Percentiles rank a stretch among this genome's conserved stretches.
Conservation (phyloP, 2,113 vertebrate genomes). For the Tiliqua scincoides region DNA sequence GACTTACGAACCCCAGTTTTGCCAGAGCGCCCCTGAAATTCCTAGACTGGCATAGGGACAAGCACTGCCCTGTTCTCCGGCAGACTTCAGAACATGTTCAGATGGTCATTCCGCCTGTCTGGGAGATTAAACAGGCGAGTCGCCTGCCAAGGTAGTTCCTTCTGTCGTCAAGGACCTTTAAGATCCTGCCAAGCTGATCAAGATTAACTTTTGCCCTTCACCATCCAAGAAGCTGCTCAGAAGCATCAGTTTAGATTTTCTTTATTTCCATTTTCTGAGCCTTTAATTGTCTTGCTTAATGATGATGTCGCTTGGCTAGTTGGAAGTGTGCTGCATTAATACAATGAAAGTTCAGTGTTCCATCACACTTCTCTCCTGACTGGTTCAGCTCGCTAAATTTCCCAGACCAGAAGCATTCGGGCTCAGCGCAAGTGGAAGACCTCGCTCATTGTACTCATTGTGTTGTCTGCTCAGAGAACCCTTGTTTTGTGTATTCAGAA, state of each 20-base stretch:
- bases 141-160: not conserved
- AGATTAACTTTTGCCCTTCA: constrained; percentile 39
- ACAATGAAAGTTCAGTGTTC: constrained; percentile 9
- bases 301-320: constrained; percentile 44
- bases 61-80: not conserved
- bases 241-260: constrained; percentile 47
- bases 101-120: not conserved
- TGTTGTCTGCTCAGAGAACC: not conserved
- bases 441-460: not conserved
- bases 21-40: not conserved
- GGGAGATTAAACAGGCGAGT: not conserved
- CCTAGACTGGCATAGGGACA: not conserved
- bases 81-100: not conserved
- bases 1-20: not conserved
- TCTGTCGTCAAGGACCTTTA: not conserved
- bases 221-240: constrained; percentile 13
- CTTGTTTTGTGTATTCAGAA: not conserved
- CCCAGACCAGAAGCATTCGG: constrained; percentile 33
- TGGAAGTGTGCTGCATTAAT: constrained; percentile 16
- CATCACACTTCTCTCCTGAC: constrained; percentile 24
- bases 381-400: constrained; percentile 43
- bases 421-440: not conserved
- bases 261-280: constrained; percentile 40
- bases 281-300: constrained; percentile 52
- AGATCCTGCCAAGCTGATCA: constrained; percentile 12